Base-by-base conservation (phyloP, 1,140 invertebrate species). In the Argopecten irradians region DNA sequence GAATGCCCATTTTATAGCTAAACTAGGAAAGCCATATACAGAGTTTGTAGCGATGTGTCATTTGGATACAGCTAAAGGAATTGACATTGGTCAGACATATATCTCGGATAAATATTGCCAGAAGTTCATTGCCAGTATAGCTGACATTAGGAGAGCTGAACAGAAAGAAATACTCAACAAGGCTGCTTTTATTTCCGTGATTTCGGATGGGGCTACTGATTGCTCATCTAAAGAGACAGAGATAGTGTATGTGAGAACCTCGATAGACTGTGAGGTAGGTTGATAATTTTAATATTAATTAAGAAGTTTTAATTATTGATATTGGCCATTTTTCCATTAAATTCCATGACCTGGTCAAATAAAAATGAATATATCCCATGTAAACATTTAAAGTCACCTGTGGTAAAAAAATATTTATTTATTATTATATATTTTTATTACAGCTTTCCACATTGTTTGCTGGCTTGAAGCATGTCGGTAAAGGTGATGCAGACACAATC, bases 121-220 rank as follows among this genome's bases (percentile, higher is more conserved):
- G 33, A n/a, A 84, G 33, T 33, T 84, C 1, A 36, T 84, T 9
- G 32, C 83, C 32, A 35, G 34, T 84, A 84, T 36, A 1, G 89
- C 87, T 28, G 85, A 90, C 85, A 85, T 87, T n/a, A 87, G 36
- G 34, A 0, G 87, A 28, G 35, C 34, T 0, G 84, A 32, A 82
- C 83, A 87, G 1, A 86, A 85, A 33, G 82, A 90, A 34, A 33
- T 7, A 2, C 1, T 90, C 2, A 11, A 28, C 0, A 34, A 82
- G 0, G 13, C 35, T 7, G 87, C 87, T 39, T 90, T 90, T 89
- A 32, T 90, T 5, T 85, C 87, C 32, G 82, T 84, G 1, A 88
- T 90, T 34, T 86, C 85, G 0, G 89, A 90, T 87, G 87, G 90
- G 1, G 41, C 90, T 0, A 90, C 90, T 22, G 86, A 90, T 85